Evolutionary conservation across 2,113 vertebrate species (phyloP), one percentile per base, ranked within the genome.

Genomic region (Prietella phreatophila): DNA sequence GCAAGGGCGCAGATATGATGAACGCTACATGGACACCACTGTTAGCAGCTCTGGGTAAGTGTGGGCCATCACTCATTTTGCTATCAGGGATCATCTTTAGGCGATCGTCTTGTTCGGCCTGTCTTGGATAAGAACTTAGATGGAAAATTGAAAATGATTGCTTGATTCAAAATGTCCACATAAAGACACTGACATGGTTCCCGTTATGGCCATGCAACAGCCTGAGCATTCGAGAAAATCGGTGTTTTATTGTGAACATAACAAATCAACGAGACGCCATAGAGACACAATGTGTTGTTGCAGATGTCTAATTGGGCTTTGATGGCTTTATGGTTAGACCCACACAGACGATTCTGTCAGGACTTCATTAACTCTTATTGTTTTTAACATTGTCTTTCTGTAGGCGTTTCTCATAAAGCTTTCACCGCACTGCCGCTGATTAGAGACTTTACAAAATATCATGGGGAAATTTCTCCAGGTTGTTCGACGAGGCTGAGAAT

Each of bases 361-460:
- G 55, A 79, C 69, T 85, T 85, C 85, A 89, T 89, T 91, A 42
- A 88, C 71, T 86, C 1, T 55, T 75, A 88, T 81, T 85, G 87
- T 88, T 81, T 81, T 47, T 58, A 36, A 33, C 55, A 22, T 50
- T 39, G 73, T 75, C 55, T 84, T 79, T 42, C 82, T 50, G 83
- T 65, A 90, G 56, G 25, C 75, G 36, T 82, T 61, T 75, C 39
- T 27, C 65, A 63, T 82, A 85, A 82, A 58, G 75, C 82, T 82
- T 86, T 81, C 56, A 42, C 83, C 56, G 55, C 56, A 73, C 47
- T 50, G n/a, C 47, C 15, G 85, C 76, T 86, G 55, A 84, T 85
- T 86, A 47, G 84, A 76, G 81, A 50, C 83, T 36, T 82, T 58
- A 53, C 36, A 56, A 14, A 81, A 80, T 56, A 88, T 60, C 22